phyloP scores from a whole-genome alignment of 2,888 invertebrate species.

The Caenorhabditis doughertyi region DNA sequence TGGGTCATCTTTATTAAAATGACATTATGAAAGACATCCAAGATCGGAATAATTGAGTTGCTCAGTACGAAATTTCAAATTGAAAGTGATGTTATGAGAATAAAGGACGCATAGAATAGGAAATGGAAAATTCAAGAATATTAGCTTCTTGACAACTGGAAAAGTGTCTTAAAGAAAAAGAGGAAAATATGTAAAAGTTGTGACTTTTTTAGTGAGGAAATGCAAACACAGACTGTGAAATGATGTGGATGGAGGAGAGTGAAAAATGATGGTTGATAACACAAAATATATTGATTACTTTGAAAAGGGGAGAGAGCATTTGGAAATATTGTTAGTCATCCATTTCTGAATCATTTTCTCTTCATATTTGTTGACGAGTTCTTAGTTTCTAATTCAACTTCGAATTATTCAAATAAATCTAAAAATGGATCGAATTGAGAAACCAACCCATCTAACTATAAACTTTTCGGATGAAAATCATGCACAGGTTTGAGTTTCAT shows the following conservation, averaged over 20 bases:
- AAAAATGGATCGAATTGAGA: constrained; percentile 17
- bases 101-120: background rate
- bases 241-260: constrained; percentile 38
- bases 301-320: constrained; percentile 22
- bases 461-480: constrained; percentile 21
- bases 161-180: background rate
- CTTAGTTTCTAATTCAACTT: background rate
- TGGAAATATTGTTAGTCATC: constrained; percentile 16
- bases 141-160: background rate
- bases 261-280: constrained; percentile 37
- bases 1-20: background rate
- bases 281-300: constrained; percentile 38
- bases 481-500: constrained; percentile 29
- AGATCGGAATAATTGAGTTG: background rate
- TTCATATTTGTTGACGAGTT: background rate
- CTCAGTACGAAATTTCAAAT: constrained; percentile 4
- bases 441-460: constrained; percentile 26
- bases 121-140: background rate
- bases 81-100: constrained; percentile 4
- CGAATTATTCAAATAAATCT: no score
- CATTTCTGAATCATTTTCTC: constrained; percentile 21
- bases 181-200: constrained; percentile 16
- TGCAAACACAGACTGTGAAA: constrained; percentile 38
- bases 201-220: constrained; percentile 31
- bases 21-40: background rate